Evolutionary conservation across 2,888 invertebrate genomes (phyloP).

Genomic region (Uloborus plumipes): DNA sequence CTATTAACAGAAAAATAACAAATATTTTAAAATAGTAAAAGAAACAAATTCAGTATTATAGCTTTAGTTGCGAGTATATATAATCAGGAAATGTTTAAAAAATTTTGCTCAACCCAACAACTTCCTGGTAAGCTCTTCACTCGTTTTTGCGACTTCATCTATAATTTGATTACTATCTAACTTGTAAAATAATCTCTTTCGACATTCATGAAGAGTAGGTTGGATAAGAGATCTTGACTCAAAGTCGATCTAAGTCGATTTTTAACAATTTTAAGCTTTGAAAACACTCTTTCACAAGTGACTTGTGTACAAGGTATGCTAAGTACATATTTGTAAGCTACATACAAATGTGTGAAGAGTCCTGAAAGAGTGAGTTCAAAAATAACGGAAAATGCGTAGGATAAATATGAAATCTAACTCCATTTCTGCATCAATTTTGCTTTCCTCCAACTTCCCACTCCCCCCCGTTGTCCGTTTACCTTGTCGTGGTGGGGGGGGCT

Average conservation of each 20-base stretch:
- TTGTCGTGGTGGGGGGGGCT: too few relatives aligned
- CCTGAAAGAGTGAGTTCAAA: not conserved
- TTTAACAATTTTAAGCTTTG: conserved; percentile 8
- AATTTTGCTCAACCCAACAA: conserved; percentile 1
- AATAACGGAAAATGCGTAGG: conserved; percentile 4
- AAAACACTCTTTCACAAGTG: conserved; percentile 3
- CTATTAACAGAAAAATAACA: too few relatives aligned
- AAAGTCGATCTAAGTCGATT: conserved; percentile 12
- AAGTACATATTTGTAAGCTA: conserved; percentile 12
- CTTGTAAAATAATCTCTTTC: not conserved
- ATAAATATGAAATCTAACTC: not conserved
- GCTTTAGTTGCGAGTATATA: too few relatives aligned
- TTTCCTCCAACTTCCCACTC: conserved; percentile 1
- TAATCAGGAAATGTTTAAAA: not conserved
- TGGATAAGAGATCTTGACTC: conserved; percentile 5
- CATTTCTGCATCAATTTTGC: conserved; percentile 6
- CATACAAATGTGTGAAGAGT: conserved; percentile 2
- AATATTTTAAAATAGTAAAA: too few relatives aligned
- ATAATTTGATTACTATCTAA: conserved; percentile 2
- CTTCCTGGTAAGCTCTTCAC: conserved; percentile 11
- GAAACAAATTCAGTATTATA: too few relatives aligned
- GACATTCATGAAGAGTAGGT: conserved; percentile 10
- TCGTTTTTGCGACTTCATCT: conserved; percentile 2
- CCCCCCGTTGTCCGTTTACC: too few relatives aligned
- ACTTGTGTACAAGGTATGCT: conserved; percentile 8